These are phyloP conservation scores for Anolis sagrei DNA, from an alignment of 2,113 vertebrate species.

Conservation along the genomic window DNA sequence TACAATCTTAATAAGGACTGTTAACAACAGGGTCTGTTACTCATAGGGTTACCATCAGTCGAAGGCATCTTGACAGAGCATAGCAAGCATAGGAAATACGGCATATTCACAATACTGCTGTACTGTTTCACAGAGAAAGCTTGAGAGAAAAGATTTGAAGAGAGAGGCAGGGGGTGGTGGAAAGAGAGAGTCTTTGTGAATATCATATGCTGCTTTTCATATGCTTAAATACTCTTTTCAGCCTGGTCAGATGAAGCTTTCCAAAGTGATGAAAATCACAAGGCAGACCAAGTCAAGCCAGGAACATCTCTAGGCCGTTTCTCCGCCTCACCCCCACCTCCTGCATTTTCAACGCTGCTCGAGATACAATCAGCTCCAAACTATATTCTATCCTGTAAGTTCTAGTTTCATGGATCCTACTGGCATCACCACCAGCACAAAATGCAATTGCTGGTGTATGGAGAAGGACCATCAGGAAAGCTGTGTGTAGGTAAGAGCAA, in stretches of 20 bases:
- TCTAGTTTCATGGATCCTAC: background rate
- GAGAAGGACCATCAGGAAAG: background rate
- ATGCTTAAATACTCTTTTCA: slow-evolving; percentile 10
- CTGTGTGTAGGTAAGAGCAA: background rate
- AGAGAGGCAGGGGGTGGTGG: background rate
- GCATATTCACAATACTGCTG: background rate
- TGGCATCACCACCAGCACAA: background rate
- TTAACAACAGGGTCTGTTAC: too few relatives aligned
- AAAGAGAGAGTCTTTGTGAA: background rate
- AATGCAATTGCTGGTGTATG: background rate
- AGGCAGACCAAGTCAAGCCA: slow-evolving; percentile 15
- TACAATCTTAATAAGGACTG: too few relatives aligned
- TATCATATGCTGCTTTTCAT: background rate
- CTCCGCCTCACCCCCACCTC: accelerated
- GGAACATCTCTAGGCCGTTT: slow-evolving; percentile 47
- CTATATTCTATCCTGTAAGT: background rate
- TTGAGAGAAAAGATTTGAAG: background rate
- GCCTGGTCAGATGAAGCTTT: slow-evolving; percentile 57
- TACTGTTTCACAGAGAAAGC: background rate
- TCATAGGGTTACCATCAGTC: slow-evolving; percentile 11
- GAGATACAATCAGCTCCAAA: background rate
- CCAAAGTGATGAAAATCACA: slow-evolving; percentile 49
- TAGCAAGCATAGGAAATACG: too few relatives aligned
- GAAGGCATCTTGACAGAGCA: too few relatives aligned
- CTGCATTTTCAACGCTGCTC: background rate